phyloP scores from a whole-genome alignment of 1,140 invertebrate species.

The Camponotus pennsylvanicus region DNA sequence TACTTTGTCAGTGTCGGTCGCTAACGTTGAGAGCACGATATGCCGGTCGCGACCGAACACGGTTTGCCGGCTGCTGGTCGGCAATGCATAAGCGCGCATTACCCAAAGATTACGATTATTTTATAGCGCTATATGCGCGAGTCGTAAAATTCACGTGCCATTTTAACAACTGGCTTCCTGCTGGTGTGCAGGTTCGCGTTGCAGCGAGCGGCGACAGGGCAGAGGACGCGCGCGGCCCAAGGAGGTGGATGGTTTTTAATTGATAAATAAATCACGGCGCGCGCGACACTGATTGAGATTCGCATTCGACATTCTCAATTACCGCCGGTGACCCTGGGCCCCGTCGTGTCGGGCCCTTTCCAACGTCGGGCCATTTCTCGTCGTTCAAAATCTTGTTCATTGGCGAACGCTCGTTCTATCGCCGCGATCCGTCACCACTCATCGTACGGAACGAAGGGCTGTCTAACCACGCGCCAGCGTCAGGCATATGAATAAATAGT shows the following conservation, averaged over 20 bases:
- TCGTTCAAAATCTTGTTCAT: slow-evolving; percentile 64
- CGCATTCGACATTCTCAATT: slow-evolving; percentile 66
- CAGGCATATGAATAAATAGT: slow-evolving; percentile 39
- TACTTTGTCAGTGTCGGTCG: slow-evolving; percentile 70
- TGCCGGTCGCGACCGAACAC: slow-evolving; percentile 26
- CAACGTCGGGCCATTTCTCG: slow-evolving; percentile 48
- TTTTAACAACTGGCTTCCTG: slow-evolving; percentile 78
- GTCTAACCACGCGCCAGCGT: slow-evolving; percentile 36
- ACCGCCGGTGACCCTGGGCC: slow-evolving; percentile 25
- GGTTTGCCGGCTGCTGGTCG: slow-evolving; percentile 69
- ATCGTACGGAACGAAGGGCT: slow-evolving; percentile 16
- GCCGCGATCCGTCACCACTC: slow-evolving; percentile 54
- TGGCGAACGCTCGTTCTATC: slow-evolving; percentile 50
- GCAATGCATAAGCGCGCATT: slow-evolving; percentile 74
- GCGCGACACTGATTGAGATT: slow-evolving; percentile 48
- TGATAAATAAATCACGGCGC: slow-evolving; percentile 73
- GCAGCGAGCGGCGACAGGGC: slow-evolving; percentile 10
- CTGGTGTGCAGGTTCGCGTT: slow-evolving; percentile 61
- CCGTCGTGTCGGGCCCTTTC: slow-evolving; percentile 13
- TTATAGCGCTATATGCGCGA: slow-evolving; percentile 74
- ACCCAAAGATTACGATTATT: slow-evolving; percentile 77
- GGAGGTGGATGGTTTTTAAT: slow-evolving; percentile 69
- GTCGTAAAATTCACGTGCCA: slow-evolving; percentile 76
- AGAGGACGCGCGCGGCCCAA: slow-evolving; percentile 18
- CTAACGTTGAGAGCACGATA: slow-evolving; percentile 32